Evolutionary conservation across 2,797 vertebrate genomes (phyloP), one percentile per base, ranked within the genome.

Genomic region (Poecile montanus): DNA sequence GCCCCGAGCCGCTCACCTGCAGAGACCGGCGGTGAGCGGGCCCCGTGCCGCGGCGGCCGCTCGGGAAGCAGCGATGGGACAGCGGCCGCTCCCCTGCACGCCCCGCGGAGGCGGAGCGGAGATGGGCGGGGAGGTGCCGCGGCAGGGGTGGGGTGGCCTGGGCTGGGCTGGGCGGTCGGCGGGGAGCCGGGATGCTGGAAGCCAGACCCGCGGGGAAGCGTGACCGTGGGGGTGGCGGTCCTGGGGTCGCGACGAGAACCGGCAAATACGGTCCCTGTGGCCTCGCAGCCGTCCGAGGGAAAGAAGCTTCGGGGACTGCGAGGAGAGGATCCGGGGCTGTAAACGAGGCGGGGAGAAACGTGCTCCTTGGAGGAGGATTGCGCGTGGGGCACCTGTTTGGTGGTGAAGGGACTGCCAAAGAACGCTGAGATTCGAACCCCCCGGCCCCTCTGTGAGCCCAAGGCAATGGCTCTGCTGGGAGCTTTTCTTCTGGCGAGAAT

Each of bases 231-330:
- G 8, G 11, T 26, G 26, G 62, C 3, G 13, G 16, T 26, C 0
- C 5, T 0, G 34, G 6, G 14, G 3, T 2, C 9, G 34, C 0
- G 36, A 16, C 7, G 0, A 18, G 16, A 13, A 0, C 2, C 0
- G 44, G 4, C 32, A 8, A n/a, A 2, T 1, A 0, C 4, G 0
- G 19, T 3, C 8, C 10, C 1, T 3, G 5, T 3, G 27, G 10
- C 3, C 14, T 38, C 20, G 5, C 9, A 6, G 4, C 4, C 1
- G 21, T 10, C 26, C 18, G 19, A 4, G 23, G 36, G 21, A 27
- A n/a, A 13, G 36, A 11, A 30, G 19, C 23, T 17, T 4, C 6
- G 12, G 25, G n/a, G 22, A 1, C 9, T 40, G 61, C 7, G 22
- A 45, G 65, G 25, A 32, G 72, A 40, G 29, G 27, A 14, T 3